Conservation (phyloP, 2,797 vertebrate species). For the Poeciliopsis presidionis region DNA sequence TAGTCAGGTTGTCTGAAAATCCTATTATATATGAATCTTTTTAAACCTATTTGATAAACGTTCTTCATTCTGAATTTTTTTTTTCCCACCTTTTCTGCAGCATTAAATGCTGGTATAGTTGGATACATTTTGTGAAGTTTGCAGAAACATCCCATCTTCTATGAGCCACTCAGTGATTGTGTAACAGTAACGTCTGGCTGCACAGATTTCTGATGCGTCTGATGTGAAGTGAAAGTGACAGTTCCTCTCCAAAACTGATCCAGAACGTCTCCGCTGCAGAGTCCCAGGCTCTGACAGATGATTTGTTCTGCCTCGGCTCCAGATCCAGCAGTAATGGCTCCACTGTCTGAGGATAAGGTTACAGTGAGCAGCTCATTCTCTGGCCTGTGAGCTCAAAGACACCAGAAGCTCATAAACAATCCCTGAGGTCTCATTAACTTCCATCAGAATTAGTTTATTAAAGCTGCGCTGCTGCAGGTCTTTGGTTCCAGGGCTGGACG, state of each 20-base stretch:
- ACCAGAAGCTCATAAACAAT: not conserved
- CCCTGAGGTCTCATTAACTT: not conserved
- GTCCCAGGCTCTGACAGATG: not conserved
- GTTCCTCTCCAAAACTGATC: constrained; percentile 7
- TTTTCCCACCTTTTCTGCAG: not conserved
- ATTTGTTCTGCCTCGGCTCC: not conserved
- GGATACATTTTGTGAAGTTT: no score
- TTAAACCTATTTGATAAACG: not conserved
- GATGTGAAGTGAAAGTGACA: not conserved
- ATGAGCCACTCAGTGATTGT: not conserved
- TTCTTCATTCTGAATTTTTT: not conserved
- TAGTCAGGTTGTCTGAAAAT: not conserved
- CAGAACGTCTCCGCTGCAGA: not conserved
- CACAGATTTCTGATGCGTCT: not conserved
- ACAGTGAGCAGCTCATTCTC: constrained; percentile 17
- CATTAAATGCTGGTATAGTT: not conserved
- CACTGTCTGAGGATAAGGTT: constrained; percentile 33
- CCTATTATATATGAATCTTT: not conserved
- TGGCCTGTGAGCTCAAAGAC: not conserved
- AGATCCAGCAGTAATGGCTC: constrained; percentile 16
- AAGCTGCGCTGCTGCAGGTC: not conserved
- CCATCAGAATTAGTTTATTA: not conserved
- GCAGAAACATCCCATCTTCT: not conserved
- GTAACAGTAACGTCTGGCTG: not conserved
- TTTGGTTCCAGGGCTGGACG: not conserved